Evolutionary conservation across 1,140 invertebrate genomes (phyloP), one percentile per base, ranked within the genome.

Genomic region (Platyura marginata): DNA sequence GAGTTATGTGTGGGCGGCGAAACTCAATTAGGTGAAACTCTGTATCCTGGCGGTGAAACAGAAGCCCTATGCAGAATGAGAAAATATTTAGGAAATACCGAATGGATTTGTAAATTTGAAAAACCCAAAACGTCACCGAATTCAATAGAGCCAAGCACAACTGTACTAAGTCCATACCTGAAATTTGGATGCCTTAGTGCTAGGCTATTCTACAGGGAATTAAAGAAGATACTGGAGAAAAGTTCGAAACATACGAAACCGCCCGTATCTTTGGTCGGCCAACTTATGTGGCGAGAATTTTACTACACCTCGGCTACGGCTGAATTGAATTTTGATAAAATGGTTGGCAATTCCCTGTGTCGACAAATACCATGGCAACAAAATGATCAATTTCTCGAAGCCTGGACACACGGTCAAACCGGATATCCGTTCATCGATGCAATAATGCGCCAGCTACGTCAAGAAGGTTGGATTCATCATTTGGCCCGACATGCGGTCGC

Each of bases 401-500:
- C 76, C 11, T 82, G 78, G 78, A 67, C 73, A 5, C 57, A 70
- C 52, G 81, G 75, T 19, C 67, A 63, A 46, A 83, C 79, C 9
- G 79, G 80, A 1, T 84, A 78, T 61, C 81, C 81, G 2, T 83
- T 80, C 61, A 81, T 83, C 44, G 80, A 83, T 69, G 80, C 79
- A 19, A 79, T 81, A 18, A 81, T 82, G 79, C 68, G 72, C 4
- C 79, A 83, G 52, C 53, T 83, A 6, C 65, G 71, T 40, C 66
- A 75, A 51, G 78, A 81, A 53, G 79, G 79, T 6, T 82, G 79
- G 79, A 79, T 82, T 40, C 79, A 83, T 54, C 79, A 81, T 55
- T 62, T 81, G 44, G 77, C 75, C 0, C 57, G 79, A 29, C 78
- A 83, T 57, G 77, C 79, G 41, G 78, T 80, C 3, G 77, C 77